phyloP scores from a whole-genome alignment of 1,140 invertebrate species.

The Oryctes rhinoceros region DNA sequence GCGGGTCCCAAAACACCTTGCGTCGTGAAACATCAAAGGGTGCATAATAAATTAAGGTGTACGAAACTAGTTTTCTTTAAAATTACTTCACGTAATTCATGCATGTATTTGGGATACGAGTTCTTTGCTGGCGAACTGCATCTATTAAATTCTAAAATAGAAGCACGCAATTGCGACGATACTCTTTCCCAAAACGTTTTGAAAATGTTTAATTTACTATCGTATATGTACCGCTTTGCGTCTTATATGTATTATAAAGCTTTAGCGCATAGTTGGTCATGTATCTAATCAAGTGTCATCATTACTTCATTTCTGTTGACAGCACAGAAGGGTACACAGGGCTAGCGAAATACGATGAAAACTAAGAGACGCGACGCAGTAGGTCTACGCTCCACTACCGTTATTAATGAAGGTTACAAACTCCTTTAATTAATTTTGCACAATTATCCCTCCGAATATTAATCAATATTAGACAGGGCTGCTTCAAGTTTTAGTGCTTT shows the following conservation, averaged over 20 bases:
- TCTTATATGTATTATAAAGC: no score
- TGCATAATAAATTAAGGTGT: slow-evolving; percentile 40
- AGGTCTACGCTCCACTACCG: slow-evolving; percentile 38
- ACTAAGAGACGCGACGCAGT: slow-evolving; percentile 18
- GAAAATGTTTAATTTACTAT: no score
- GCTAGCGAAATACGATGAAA: not conserved
- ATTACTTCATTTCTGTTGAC: not conserved
- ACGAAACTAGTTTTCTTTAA: slow-evolving; percentile 30
- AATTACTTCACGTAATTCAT: not conserved
- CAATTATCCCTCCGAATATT: slow-evolving; percentile 60
- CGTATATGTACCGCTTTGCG: no score
- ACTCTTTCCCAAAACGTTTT: no score
- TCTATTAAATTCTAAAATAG: no score
- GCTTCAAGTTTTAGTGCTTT: slow-evolving; percentile 44
- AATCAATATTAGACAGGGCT: slow-evolving; percentile 57
- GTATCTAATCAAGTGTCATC: slow-evolving; percentile 31
- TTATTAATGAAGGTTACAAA: slow-evolving; percentile 62
- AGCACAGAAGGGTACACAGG: not conserved
- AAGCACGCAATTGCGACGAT: no score
- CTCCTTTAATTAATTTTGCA: slow-evolving; percentile 62
- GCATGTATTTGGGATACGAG: no score
- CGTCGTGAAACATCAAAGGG: slow-evolving; percentile 27
- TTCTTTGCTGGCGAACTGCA: no score
- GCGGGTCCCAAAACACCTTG: slow-evolving; percentile 33
- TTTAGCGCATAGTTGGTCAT: not conserved